Conservation (phyloP, 2,888 invertebrate genomes). For the Parascotia fuliginaria region DNA sequence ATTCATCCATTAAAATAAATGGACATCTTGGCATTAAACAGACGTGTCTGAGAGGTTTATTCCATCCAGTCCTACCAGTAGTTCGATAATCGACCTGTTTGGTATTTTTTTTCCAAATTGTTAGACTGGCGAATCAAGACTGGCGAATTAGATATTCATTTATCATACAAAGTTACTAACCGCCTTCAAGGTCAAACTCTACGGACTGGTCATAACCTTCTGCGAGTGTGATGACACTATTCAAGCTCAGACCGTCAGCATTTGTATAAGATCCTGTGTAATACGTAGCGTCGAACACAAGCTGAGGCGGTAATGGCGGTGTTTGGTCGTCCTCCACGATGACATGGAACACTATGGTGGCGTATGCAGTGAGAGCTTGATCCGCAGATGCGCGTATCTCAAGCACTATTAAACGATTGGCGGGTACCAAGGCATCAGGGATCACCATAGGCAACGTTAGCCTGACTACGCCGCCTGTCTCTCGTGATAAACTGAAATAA, state of each 20-base stretch:
- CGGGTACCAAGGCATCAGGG: constrained; percentile 33
- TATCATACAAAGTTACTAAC: too few species aligned
- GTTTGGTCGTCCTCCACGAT: constrained; percentile 12
- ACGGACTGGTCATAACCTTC: constrained; percentile 43
- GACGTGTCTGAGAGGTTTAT: too few species aligned
- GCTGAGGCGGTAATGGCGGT: constrained; percentile 2
- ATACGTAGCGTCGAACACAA: constrained; percentile 29
- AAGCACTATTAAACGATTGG: constrained; percentile 31
- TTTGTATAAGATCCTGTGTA: constrained; percentile 45
- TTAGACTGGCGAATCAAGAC: too few species aligned
- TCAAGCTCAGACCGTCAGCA: constrained; percentile 26
- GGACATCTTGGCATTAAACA: too few species aligned
- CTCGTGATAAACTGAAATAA: constrained; percentile 22
- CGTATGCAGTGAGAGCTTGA: constrained; percentile 24
- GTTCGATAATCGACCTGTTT: too few species aligned
- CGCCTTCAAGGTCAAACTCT: constrained; percentile 45
- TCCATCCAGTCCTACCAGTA: too few species aligned
- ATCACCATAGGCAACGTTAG: constrained; percentile 25
- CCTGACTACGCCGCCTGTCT: constrained; percentile 19
- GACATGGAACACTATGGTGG: constrained; percentile 37
- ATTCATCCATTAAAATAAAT: neutral
- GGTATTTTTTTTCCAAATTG: too few species aligned
- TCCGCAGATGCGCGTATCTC: constrained; percentile 37
- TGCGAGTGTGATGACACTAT: constrained; percentile 28
- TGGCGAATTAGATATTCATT: too few species aligned